These are phyloP conservation scores for Lutjanus campechanus DNA, from an alignment of 2,797 vertebrate species.

Conservation along the genomic window DNA sequence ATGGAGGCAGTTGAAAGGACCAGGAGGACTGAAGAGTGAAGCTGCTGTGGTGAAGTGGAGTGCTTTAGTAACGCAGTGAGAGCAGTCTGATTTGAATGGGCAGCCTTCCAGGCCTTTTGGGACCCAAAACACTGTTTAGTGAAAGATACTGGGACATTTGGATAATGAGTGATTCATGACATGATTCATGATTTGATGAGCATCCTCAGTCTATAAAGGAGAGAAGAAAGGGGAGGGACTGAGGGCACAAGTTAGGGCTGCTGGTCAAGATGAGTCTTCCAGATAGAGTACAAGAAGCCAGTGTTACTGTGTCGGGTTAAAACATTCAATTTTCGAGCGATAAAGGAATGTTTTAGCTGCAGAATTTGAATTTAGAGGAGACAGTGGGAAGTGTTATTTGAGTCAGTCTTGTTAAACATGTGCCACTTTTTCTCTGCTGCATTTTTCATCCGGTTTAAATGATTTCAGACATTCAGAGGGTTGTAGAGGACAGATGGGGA, in stretches of 20 bases:
- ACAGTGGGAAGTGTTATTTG: constrained; percentile 14
- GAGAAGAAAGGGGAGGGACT: not conserved
- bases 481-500: constrained; percentile 8
- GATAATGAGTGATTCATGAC: constrained; percentile 38
- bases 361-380: constrained; percentile 5
- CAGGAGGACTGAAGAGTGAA: constrained; percentile 19
- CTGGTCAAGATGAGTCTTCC: constrained; percentile 1
- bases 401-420: constrained; percentile 4
- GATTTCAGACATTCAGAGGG: constrained; percentile 11
- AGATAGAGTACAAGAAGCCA: not conserved
- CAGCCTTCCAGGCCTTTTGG: constrained; percentile 32
- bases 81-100: constrained; percentile 41
- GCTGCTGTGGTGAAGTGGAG: constrained; percentile 38
- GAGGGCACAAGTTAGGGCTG: not conserved
- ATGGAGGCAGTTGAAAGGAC: not conserved
- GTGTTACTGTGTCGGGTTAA: not conserved
- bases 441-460: constrained; percentile 3
- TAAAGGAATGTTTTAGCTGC: not conserved
- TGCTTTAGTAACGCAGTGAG: constrained; percentile 27
- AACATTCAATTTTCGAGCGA: not conserved
- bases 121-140: constrained; percentile 21
- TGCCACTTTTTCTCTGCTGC: constrained; percentile 1
- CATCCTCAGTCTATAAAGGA: constrained; percentile 2
- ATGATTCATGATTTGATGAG: constrained; percentile 32
- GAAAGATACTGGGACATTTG: constrained; percentile 36